phyloP scores from a whole-genome alignment of 2,888 invertebrate genomes.

The Drosophila suboccidentalis region DNA sequence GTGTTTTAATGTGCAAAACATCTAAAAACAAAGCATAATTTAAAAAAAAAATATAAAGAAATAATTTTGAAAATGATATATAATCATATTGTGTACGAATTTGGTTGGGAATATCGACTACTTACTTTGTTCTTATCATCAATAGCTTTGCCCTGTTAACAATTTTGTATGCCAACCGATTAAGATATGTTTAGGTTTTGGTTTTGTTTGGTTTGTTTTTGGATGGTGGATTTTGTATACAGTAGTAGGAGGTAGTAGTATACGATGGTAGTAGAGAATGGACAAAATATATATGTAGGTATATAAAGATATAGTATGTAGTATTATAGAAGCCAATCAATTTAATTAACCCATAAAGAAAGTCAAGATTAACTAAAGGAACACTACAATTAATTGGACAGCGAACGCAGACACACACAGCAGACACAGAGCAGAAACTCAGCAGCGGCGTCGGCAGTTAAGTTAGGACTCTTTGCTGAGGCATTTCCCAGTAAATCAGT shows the following conservation, averaged over 20 bases:
- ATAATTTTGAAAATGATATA: conserved; percentile 42
- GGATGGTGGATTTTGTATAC: conserved; percentile 26
- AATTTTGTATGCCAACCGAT: conserved; percentile 59
- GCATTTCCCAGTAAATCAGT: conserved; percentile 6
- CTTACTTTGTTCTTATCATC: conserved; percentile 84
- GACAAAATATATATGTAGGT: conserved; percentile 50
- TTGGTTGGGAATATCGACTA: conserved; percentile 57
- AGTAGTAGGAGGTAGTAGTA: conserved; percentile 57
- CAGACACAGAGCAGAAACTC: conserved; percentile 60
- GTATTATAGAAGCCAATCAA: conserved; percentile 63
- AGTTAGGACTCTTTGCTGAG: conserved; percentile 24
- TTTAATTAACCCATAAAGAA: conserved; percentile 51
- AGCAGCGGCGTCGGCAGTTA: conserved; percentile 50
- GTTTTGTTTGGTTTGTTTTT: conserved; percentile 45
- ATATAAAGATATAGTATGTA: conserved; percentile 34
- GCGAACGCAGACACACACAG: conserved; percentile 69
- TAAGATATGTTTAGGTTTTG: conserved; percentile 43
- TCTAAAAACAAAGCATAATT: conserved; percentile 56
- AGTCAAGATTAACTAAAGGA: conserved; percentile 28
- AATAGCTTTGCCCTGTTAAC: conserved; percentile 82
- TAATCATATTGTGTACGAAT: conserved; percentile 30
- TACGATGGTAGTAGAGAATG: conserved; percentile 66
- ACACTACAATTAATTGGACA: conserved; percentile 55
- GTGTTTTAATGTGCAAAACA: conserved; percentile 55
- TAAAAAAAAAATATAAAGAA: conserved; percentile 42